A percentile compares a stretch with the other conserved stretches of the same genome.
Conservation (phyloP, 2,797 vertebrate genomes). For the Hafferia zeledoni region DNA sequence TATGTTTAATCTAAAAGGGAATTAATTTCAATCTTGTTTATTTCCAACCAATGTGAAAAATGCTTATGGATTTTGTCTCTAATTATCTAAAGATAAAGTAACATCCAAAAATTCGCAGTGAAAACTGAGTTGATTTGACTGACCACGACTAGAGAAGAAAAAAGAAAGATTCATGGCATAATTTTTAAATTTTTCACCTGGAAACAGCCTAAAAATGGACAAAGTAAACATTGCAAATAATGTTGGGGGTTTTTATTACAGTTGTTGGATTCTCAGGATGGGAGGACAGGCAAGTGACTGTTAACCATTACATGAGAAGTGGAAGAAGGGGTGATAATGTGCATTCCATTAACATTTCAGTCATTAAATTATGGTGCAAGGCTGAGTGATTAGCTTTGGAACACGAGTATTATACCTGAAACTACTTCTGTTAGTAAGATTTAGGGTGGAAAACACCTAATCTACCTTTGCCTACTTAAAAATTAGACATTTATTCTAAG, state of each 20-base stretch:
- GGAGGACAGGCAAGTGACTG: not conserved
- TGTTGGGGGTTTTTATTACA: not conserved
- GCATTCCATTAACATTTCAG: not conserved
- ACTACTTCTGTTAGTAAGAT: not conserved
- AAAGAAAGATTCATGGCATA: not conserved
- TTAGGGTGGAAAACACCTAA: not conserved
- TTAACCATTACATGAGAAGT: not conserved
- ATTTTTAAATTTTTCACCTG: not conserved
- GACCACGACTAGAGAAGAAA: fast-evolving
- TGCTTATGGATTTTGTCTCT: not conserved
- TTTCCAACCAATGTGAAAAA: not conserved
- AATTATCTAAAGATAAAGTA: not conserved
- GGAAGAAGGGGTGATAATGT: not conserved
- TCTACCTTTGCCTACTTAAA: not conserved
- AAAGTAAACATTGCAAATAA: not conserved
- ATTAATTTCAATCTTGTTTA: not conserved
- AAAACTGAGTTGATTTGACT: not conserved
- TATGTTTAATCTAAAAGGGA: not conserved
- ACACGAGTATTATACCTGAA: not conserved
- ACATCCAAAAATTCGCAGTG: not conserved
- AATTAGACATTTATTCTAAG: not conserved
- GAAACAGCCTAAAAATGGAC: not conserved
- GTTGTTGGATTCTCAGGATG: not conserved
- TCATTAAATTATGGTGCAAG: not conserved
- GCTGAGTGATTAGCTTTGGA: not conserved